Conservation (phyloP, 2,888 invertebrate species). For the Pristionchus mayeri region DNA sequence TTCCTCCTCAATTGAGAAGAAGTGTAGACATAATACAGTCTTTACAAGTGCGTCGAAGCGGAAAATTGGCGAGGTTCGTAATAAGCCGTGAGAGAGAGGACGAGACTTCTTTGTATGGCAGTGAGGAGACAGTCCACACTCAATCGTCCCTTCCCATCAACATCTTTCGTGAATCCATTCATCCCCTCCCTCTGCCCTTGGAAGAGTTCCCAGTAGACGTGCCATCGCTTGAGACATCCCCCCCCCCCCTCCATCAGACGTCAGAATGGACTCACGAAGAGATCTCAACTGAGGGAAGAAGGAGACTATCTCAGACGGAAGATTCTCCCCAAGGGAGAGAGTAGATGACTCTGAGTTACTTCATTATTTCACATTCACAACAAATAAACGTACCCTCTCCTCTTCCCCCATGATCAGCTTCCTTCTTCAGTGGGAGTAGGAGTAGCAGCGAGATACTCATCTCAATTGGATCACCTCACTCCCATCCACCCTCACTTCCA, state of each 20-base stretch:
- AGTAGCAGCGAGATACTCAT: neutral
- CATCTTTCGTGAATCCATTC: conserved; percentile 15
- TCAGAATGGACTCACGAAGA: neutral
- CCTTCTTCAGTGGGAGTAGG: neutral
- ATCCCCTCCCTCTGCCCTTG: neutral
- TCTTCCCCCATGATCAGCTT: neutral
- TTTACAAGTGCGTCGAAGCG: too few relatives aligned
- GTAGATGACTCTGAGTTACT: neutral
- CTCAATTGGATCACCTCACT: neutral
- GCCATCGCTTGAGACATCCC: neutral
- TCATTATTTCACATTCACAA: neutral
- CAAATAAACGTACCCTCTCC: neutral
- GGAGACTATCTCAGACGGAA: neutral
- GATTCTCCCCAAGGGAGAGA: neutral
- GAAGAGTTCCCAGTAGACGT: neutral
- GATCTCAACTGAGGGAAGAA: neutral
- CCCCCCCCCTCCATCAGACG: too few relatives aligned
- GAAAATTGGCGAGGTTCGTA: too few relatives aligned
- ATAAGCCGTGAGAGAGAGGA: too few relatives aligned
- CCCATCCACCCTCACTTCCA: neutral
- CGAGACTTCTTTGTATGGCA: too few relatives aligned
- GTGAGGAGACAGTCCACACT: too few relatives aligned
- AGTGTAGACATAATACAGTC: too few relatives aligned
- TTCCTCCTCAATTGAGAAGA: too few relatives aligned
- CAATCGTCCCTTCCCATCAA: neutral